Percentiles rank a stretch among this genome's conserved stretches.
phyloP scores from a whole-genome alignment of 2,113 vertebrate species.

The Acrocephalus arundinaceus region DNA sequence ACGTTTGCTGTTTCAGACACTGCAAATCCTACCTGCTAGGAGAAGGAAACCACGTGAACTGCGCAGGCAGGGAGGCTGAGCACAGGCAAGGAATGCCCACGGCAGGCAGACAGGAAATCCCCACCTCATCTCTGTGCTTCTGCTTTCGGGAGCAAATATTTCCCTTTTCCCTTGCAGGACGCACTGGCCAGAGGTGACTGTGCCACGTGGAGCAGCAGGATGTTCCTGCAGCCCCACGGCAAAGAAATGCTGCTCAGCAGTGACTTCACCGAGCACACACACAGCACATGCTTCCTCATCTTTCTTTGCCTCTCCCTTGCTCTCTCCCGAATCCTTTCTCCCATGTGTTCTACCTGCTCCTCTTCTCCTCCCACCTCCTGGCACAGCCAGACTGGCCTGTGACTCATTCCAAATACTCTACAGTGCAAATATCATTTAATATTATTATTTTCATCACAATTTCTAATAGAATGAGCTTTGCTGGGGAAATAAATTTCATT shows the following conservation, averaged over 20 bases:
- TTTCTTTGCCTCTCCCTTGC: not conserved
- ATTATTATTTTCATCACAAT: not conserved
- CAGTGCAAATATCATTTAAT: not conserved
- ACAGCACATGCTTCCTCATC: conserved; percentile 1
- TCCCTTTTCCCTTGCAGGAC: not conserved
- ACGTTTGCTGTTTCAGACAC: not conserved
- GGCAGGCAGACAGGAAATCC: not conserved
- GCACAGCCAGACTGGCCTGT: not conserved
- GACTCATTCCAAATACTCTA: conserved; percentile 13
- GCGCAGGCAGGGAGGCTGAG: not conserved
- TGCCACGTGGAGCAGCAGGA: not conserved
- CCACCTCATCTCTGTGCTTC: not conserved
- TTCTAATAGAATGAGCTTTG: not conserved
- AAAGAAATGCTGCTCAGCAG: not conserved
- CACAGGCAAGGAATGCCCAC: not conserved
- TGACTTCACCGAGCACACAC: not conserved
- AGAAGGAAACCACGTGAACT: not conserved
- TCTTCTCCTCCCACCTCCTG: not conserved
- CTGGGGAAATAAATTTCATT: not conserved
- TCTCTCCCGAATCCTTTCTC: not conserved
- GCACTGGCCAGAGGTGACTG: not conserved
- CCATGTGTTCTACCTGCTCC: conserved; percentile 19
- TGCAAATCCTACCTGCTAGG: not conserved
- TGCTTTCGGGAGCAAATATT: not conserved
- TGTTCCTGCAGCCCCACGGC: not conserved